These are phyloP conservation scores for Intellagama lesueurii DNA, from an alignment of 2,797 vertebrate species.

Conservation along the genomic window DNA sequence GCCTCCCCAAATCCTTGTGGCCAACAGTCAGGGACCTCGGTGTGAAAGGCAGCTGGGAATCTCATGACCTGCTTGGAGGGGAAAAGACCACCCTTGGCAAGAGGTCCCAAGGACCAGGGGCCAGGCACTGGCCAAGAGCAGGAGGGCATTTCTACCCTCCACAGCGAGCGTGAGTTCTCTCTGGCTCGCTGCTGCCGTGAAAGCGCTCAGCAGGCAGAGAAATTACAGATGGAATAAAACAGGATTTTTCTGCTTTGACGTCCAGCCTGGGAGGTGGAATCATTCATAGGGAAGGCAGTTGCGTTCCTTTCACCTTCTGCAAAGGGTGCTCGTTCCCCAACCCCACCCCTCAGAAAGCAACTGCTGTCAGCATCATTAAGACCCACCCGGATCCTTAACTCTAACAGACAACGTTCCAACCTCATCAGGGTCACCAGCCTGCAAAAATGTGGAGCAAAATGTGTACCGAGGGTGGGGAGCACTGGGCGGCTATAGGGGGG, in stretches of 20 bases:
- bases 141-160: neutral
- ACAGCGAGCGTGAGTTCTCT: too few relatives aligned
- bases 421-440: neutral
- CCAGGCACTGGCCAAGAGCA: neutral
- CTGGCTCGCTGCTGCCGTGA: neutral
- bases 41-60: neutral
- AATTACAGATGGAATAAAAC: neutral
- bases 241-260: neutral
- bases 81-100: too few relatives aligned
- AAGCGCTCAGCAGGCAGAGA: neutral
- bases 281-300: neutral
- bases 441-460: neutral
- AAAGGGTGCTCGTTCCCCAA: too few relatives aligned
- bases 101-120: neutral
- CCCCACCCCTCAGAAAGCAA: neutral
- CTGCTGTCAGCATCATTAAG: neutral
- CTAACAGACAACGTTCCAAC: neutral
- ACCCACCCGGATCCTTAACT: slow-evolving; percentile 2
- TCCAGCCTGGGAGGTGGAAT: neutral
- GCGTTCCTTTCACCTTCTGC: neutral
- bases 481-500: neutral
- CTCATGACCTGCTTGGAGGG: neutral
- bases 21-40: neutral
- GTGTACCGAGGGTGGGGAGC: neutral
- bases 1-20: too few relatives aligned